Conservation (phyloP, 2,888 invertebrate species). For the Dioctria linearis region DNA sequence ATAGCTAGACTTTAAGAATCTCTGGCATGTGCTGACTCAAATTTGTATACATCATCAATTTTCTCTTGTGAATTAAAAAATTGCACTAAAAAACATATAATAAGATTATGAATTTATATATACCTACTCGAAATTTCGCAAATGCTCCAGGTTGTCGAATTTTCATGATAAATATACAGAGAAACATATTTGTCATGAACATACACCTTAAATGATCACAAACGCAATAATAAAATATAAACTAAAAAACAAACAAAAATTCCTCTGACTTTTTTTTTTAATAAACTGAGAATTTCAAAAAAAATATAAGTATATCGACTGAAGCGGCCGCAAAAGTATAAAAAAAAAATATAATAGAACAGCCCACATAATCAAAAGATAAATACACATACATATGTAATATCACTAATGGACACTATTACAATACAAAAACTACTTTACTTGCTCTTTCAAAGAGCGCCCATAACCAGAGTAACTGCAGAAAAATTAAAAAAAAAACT, state of each 20-base stretch:
- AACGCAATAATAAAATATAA: neutral
- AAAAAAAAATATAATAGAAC: slow-evolving; percentile 1
- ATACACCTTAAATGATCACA: neutral
- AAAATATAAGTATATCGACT: neutral
- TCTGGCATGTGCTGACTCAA: too few species aligned
- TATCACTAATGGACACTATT: slow-evolving; percentile 33
- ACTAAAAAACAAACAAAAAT: slow-evolving; percentile 31
- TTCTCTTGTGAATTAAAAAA: too few species aligned
- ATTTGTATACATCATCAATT: too few species aligned
- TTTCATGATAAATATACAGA: too few species aligned
- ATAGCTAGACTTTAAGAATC: too few species aligned
- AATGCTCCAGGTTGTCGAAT: too few species aligned
- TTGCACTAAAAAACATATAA: too few species aligned
- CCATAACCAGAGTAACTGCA: slow-evolving; percentile 42
- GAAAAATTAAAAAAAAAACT: slow-evolving; percentile 15
- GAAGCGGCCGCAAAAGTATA: slow-evolving; percentile 31
- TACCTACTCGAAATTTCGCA: too few species aligned
- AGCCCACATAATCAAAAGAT: slow-evolving; percentile 36
- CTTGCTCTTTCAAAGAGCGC: slow-evolving; percentile 28
- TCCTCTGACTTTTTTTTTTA: slow-evolving; percentile 12
- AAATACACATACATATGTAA: slow-evolving; percentile 9
- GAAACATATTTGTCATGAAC: too few species aligned
- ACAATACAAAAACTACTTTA: slow-evolving; percentile 24
- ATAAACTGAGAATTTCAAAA: slow-evolving; percentile 42
- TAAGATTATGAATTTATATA: too few species aligned